Evolutionary conservation across 2,113 vertebrate genomes (phyloP).

Genomic region (Pluvialis apricaria): DNA sequence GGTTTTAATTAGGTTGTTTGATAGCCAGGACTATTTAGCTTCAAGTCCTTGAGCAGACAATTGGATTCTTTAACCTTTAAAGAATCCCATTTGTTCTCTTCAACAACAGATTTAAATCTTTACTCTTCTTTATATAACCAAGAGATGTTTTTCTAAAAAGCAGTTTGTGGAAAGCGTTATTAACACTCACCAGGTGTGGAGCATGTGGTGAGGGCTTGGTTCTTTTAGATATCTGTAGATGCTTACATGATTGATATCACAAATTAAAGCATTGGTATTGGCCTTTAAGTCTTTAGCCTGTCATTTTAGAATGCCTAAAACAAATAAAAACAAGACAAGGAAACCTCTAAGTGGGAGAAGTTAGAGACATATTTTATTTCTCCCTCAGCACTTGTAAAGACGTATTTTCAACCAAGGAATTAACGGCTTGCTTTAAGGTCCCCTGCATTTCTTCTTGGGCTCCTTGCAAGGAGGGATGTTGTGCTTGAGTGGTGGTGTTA

Average conservation of each 20-base stretch:
- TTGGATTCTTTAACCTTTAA: conserved; percentile 66
- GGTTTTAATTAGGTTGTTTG: conserved; percentile 56
- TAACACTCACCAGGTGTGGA: conserved; percentile 14
- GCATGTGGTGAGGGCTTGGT: background rate
- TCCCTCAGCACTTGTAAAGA: background rate
- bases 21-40: conserved; percentile 61
- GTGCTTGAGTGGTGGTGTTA: background rate
- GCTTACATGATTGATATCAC: conserved; percentile 24
- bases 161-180: conserved; percentile 43
- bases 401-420: background rate
- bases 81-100: conserved; percentile 59
- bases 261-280: conserved; percentile 29
- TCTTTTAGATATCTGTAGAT: conserved; percentile 29
- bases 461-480: background rate
- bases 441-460: background rate
- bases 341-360: background rate
- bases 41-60: conserved; percentile 44
- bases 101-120: conserved; percentile 35
- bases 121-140: conserved; percentile 20
- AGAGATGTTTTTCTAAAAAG: conserved; percentile 47
- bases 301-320: conserved; percentile 47
- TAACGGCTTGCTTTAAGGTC: background rate
- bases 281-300: conserved; percentile 41
- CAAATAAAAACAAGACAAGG: conserved; percentile 37
- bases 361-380: conserved; percentile 57